Base-by-base conservation (phyloP, 2,888 invertebrate genomes). In the Hirtodrosophila histrioides region DNA sequence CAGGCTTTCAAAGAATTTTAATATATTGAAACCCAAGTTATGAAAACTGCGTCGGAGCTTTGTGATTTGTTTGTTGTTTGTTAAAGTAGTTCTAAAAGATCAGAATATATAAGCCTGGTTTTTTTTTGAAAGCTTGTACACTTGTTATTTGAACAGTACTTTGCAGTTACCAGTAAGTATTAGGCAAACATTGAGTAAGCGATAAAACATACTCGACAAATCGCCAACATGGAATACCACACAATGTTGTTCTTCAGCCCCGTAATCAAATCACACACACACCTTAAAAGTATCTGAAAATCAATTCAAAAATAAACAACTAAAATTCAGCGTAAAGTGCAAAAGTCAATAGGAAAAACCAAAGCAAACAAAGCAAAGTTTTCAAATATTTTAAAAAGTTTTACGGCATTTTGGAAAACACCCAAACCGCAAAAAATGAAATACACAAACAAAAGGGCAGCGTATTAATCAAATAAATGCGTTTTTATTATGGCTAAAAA, bases 381-480 rank as follows among this genome's bases (percentile, higher is more conserved):
- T 56, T 44, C 49, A 66, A 79, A 66, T 66, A 67, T 72, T 75
- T 67, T 48, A 53, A 58, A 74, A 57, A 39, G 50, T 64, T 68
- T 40, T 35, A 29, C 39, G 45, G 17, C 29, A 44, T 57, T 61
- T 36, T 44, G n/a, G n/a, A 11, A 31, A 12, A 54, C 3, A 6
- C 31, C 2, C 27, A 27, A 27, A 3, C 27, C 27, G 27, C 27
- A 36, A 23, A 37, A 54, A 23, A 17, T 4, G 4, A 17, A 44
- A 41, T 10, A 17, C 3, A 9, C 0, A 10, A 39, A 48, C 56
- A 39, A 44, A 46, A 40, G 33, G 33, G 46, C 51, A 50, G 53
- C 56, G 49, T 53, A 81, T 82, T 87, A 85, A 82, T 77, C 69
- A 77, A 81, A 81, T 68, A 85, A 71, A 75, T 78, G 74, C 57